phyloP scores from a whole-genome alignment of 2,888 invertebrate genomes.

The Coelopa pilipes region DNA sequence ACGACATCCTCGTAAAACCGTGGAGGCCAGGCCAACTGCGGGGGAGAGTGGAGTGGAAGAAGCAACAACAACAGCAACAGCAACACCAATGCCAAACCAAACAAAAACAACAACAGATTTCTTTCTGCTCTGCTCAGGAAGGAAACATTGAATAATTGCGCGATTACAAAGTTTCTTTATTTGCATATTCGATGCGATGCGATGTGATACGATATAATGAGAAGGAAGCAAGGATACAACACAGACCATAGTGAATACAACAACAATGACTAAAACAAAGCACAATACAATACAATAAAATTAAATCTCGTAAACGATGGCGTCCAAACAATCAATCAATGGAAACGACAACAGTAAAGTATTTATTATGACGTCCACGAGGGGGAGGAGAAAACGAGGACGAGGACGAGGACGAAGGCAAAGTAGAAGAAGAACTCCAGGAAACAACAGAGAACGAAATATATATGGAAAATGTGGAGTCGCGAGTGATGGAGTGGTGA shows the following conservation, averaged over 20 bases:
- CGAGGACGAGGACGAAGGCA: not conserved
- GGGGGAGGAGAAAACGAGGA: not conserved
- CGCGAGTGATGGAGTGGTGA: no score
- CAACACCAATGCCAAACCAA: not conserved
- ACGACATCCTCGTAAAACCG: no score
- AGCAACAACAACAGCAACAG: no score
- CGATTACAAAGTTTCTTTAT: constrained; percentile 11
- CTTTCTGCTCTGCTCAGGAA: constrained; percentile 5
- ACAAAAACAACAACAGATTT: not conserved
- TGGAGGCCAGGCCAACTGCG: no score
- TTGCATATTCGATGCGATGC: constrained; percentile 10
- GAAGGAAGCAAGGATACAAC: constrained; percentile 1
- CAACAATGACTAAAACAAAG: constrained; percentile 9
- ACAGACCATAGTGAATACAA: constrained; percentile 4
- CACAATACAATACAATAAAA: not conserved
- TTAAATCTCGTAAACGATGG: not conserved
- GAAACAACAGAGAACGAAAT: no score
- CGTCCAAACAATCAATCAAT: no score
- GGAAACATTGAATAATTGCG: constrained; percentile 7
- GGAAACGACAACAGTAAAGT: no score
- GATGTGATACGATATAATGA: not conserved
- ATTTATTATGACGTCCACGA: not conserved
- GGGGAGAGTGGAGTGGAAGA: not conserved
- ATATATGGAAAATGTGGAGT: no score
- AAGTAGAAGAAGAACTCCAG: no score